Conservation (phyloP, 1,140 invertebrate species). For the Campoletis sonorensis region DNA sequence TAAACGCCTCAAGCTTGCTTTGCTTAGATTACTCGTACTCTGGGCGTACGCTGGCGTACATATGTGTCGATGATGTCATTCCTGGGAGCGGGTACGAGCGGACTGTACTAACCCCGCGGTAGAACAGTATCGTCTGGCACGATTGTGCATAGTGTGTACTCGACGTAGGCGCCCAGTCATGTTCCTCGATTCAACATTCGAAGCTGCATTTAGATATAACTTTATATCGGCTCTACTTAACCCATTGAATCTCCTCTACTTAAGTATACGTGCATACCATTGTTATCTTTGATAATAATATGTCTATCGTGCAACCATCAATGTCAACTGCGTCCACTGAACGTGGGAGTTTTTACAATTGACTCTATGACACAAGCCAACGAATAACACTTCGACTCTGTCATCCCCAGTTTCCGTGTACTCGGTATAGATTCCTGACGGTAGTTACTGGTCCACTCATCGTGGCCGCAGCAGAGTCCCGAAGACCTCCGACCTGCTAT, state of each 20-base stretch:
- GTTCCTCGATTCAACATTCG: neutral
- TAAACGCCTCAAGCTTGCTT: constrained; percentile 28
- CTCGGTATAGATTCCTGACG: constrained; percentile 21
- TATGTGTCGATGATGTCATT: constrained; percentile 33
- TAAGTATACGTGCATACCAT: neutral
- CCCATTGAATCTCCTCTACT: neutral
- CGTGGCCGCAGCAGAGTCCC: neutral
- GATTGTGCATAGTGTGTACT: constrained; percentile 12
- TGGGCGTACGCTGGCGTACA: neutral
- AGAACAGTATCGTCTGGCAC: neutral
- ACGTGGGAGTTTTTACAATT: constrained; percentile 26
- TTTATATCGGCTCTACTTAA: neutral
- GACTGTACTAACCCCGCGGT: neutral
- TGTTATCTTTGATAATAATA: constrained; percentile 23
- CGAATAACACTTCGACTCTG: neutral
- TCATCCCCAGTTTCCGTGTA: constrained; percentile 14
- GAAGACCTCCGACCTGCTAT: constrained; percentile 15
- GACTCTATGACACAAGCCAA: constrained; percentile 19
- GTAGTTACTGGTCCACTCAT: constrained; percentile 30
- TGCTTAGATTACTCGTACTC: constrained; percentile 35
- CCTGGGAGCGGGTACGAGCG: neutral
- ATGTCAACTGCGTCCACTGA: constrained; percentile 6
- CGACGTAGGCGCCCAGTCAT: neutral
- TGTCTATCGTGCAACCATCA: constrained; percentile 14
- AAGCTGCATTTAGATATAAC: neutral